Evolutionary conservation across 1,140 invertebrate genomes (phyloP).

Genomic region (Neodiprion fabricii): DNA sequence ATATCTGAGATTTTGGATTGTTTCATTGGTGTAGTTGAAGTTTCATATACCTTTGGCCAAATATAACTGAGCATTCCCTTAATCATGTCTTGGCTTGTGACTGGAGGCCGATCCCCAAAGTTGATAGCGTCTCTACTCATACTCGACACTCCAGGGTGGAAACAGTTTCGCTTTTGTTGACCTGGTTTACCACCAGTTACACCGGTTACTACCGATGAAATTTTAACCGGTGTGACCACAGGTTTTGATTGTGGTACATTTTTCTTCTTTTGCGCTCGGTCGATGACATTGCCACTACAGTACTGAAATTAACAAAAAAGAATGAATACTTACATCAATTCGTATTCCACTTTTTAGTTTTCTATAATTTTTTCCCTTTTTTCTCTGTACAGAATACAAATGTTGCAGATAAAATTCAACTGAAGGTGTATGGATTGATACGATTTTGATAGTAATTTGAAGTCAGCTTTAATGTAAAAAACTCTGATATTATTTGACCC

Average conservation of each 20-base stretch:
- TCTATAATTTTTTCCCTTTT: background rate
- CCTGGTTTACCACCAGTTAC: conserved; percentile 59
- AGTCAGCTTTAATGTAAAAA: background rate
- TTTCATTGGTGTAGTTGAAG: conserved; percentile 17
- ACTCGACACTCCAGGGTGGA: conserved; percentile 85
- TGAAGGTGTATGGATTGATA: too few relatives aligned
- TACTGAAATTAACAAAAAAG: conserved; percentile 30
- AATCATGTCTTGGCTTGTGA: conserved; percentile 83
- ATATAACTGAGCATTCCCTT: conserved; percentile 89
- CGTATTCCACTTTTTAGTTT: background rate
- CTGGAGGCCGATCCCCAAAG: conserved; percentile 63
- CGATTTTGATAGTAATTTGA: too few relatives aligned
- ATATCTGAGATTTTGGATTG: background rate
- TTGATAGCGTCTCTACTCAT: conserved; percentile 70
- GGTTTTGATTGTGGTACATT: conserved; percentile 52
- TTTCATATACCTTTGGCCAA: conserved; percentile 84
- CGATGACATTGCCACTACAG: conserved; percentile 55
- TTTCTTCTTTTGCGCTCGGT: conserved; percentile 54
- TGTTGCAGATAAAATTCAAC: too few relatives aligned
- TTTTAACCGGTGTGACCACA: conserved; percentile 48
- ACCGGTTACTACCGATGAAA: conserved; percentile 43
- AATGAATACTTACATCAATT: background rate
- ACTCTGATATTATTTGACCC: background rate
- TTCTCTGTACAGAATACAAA: background rate
- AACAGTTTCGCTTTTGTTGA: conserved; percentile 80